phyloP scores from a whole-genome alignment of 2,888 invertebrate species.

The Apodemia hepburni region DNA sequence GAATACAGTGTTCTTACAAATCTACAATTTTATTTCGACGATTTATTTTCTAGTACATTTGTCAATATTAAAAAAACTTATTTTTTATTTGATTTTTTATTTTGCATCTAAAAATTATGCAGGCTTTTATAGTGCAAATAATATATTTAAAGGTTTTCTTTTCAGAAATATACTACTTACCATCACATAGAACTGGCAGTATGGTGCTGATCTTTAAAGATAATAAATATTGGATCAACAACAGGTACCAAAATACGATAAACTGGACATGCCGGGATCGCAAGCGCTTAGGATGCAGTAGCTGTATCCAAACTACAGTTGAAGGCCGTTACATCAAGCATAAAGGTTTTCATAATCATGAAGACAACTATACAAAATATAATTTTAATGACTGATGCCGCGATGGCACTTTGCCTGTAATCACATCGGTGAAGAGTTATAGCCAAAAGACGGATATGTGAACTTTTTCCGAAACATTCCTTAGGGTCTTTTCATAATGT shows the following conservation, averaged over 20 bases:
- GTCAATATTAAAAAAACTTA: conserved; percentile 29
- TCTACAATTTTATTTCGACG: conserved; percentile 19
- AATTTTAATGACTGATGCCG: conserved; percentile 69
- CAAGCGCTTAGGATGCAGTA: conserved; percentile 65
- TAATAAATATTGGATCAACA: conserved; percentile 75
- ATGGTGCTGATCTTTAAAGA: conserved; percentile 74
- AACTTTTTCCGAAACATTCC: neutral
- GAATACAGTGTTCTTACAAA: conserved; percentile 63
- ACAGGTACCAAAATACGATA: conserved; percentile 71
- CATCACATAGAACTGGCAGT: conserved; percentile 71
- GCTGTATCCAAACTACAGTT: conserved; percentile 67
- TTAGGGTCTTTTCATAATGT: neutral
- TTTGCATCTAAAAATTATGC: conserved; percentile 8
- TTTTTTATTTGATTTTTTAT: conserved; percentile 27
- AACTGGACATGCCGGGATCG: conserved; percentile 73
- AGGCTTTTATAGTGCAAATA: conserved; percentile 21
- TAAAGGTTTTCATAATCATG: conserved; percentile 68
- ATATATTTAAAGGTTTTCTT: conserved; percentile 33
- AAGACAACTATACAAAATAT: conserved; percentile 70
- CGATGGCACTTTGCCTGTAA: conserved; percentile 35
- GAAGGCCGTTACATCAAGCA: conserved; percentile 70
- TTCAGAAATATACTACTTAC: conserved; percentile 71
- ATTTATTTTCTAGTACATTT: conserved; percentile 20
- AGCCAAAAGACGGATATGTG: neutral
- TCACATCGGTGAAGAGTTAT: conserved; percentile 40